Percentiles rank a stretch among this genome's conserved stretches.
Evolutionary conservation across 2,113 vertebrate genomes (phyloP).

Genomic region (Aptenodytes patagonicus): DNA sequence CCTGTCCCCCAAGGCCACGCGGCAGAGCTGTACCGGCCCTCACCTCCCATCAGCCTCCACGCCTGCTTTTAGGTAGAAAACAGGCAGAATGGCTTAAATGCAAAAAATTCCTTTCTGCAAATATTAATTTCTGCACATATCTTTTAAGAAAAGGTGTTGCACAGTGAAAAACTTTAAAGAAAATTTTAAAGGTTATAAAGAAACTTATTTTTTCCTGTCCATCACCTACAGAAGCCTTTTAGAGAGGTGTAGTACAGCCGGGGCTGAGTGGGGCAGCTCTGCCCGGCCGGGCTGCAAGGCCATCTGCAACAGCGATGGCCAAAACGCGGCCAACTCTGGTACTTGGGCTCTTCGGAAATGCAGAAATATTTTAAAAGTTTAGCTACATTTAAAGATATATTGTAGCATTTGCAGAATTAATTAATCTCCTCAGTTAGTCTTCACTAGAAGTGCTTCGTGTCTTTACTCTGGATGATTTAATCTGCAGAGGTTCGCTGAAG

Average conservation of each 20-base stretch:
- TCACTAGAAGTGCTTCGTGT: fast-evolving
- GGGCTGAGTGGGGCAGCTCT: background rate
- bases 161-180: background rate
- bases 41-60: fast-evolving
- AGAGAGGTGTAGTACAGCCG: background rate
- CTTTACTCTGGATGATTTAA: background rate
- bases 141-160: background rate
- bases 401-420: background rate
- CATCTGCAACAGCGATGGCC: fast-evolving
- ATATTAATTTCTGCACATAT: fast-evolving
- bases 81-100: background rate
- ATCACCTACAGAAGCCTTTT: background rate
- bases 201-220: background rate
- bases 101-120: background rate
- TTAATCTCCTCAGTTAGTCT: background rate
- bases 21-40: background rate
- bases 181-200: background rate
- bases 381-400: background rate
- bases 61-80: background rate
- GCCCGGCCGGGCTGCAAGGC: background rate
- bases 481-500: background rate
- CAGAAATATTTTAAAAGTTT: fast-evolving
- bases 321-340: fast-evolving
- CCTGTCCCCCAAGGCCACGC: background rate
- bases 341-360: fast-evolving